Evolutionary conservation across 2,888 invertebrate species (phyloP).

Genomic region (Leptothorax acervorum): DNA sequence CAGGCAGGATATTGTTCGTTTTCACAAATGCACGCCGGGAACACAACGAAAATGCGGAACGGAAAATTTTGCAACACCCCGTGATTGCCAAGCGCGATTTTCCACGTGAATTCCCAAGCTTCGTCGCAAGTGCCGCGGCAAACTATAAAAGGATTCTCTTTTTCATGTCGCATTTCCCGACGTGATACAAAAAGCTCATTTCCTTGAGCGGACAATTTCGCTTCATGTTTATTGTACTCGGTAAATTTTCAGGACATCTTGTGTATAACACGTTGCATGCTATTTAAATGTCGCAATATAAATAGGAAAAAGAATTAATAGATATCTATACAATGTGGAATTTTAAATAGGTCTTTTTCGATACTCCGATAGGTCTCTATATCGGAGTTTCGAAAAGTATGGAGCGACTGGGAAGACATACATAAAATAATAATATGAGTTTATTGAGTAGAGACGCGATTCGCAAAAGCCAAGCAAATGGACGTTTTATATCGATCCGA

Average conservation of each 20-base stretch:
- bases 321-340: not conserved
- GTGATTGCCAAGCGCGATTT: constrained; percentile 31
- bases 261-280: not conserved
- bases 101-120: constrained; percentile 24
- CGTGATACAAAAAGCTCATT: not conserved
- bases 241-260: not conserved
- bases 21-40: not conserved
- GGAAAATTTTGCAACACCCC: constrained; percentile 11
- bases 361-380: not conserved
- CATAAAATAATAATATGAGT: not conserved
- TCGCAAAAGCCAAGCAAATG: not conserved
- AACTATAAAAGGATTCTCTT: constrained; percentile 20
- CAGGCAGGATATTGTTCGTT: constrained; percentile 47
- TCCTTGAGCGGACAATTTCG: constrained; percentile 3
- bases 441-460: constrained; percentile 25
- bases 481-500: constrained; percentile 5
- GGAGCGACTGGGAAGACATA: not conserved
- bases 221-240: not conserved
- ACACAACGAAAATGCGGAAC: constrained; percentile 1
- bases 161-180: constrained; percentile 14
- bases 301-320: not conserved
- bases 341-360: not conserved
- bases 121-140: constrained; percentile 2
- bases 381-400: not conserved
- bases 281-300: not conserved